A percentile compares a stretch with the other conserved stretches of the same genome.
These are phyloP conservation scores for Merops nubicus DNA, from an alignment of 2,113 vertebrate genomes.

Conservation along the genomic window DNA sequence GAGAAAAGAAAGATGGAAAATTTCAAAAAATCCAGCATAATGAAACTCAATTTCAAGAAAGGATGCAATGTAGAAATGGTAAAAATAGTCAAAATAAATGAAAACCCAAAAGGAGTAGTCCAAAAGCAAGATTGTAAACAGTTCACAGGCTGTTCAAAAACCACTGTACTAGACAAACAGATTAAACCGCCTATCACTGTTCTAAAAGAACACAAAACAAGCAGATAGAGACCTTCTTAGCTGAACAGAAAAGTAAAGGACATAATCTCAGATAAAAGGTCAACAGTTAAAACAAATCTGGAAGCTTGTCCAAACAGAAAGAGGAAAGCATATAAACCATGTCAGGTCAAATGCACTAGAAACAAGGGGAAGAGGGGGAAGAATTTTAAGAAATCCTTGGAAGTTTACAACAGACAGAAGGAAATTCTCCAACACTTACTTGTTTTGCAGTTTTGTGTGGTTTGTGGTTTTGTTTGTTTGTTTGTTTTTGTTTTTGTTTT, in stretches of 20 bases:
- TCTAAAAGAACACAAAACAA: not conserved
- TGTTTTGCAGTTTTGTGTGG: accelerated
- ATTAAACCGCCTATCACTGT: not conserved
- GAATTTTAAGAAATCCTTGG: not conserved
- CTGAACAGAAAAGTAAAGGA: not conserved
- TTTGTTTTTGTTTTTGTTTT: too few species aligned
- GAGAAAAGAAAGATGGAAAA: not conserved
- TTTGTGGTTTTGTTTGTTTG: accelerated
- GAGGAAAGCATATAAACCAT: not conserved
- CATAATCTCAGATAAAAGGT: not conserved
- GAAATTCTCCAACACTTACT: not conserved
- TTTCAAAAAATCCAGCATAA: not conserved
- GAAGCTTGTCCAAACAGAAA: not conserved
- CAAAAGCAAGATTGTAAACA: not conserved
- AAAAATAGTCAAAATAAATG: not conserved
- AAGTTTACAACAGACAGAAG: not conserved
- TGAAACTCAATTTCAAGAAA: not conserved
- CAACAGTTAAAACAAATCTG: not conserved
- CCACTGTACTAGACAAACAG: not conserved
- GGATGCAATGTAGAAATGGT: not conserved
- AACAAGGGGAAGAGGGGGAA: not conserved
- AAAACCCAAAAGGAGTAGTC: not conserved
- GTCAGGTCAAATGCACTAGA: not conserved
- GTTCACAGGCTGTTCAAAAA: not conserved
- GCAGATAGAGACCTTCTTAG: not conserved